Base-by-base conservation (phyloP, 2,888 invertebrate species). In the Acanthacorydalis orientalis region DNA sequence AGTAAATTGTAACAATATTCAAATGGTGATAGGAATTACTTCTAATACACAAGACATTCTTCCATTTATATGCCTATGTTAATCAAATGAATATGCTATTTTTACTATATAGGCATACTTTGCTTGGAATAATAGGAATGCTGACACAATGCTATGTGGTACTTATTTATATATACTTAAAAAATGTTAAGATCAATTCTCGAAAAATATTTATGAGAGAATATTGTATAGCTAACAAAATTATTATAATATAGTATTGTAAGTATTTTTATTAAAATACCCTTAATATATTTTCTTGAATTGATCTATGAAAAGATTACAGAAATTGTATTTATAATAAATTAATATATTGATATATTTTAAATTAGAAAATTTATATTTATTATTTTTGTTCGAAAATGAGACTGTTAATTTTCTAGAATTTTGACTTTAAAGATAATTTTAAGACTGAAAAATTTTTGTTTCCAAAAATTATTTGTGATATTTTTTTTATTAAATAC, bases 391-490 rank as follows among this genome's bases (percentile, higher is more conserved):
- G 14, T 31, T 31, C 23, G 33, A 45, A 46, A 46, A 39, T 46
- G 46, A 46, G 46, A 46, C 46, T 46, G 46, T 39, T 46, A 38
- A 16, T 43, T 47, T 42, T 16, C 23, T 42, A 42, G 42, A 31
- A 42, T 15, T 42, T 47, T 47, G 40, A 42, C 31, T 47, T 37
- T 23, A 31, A 31, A 43, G 37, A 43, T 43, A 47, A 39, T 47
- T 47, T 42, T 12, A 37, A 37, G 37, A 37, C 37, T 37, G 37
- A 37, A 37, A 37, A 37, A 37, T 37, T 47, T 45, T 46, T 43
- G n/a, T 43, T 43, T 37, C 35, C 33, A 32, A 37, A 47, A 47
- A 47, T 47, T n/a, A 42, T 47, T 47, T 47, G 47, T 47, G 47
- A 47, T 47, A 47, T 42, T 23, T 40, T 41, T 47, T 42, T 47